Evolutionary conservation across 2,888 invertebrate species (phyloP), one percentile per base, ranked within the genome.

Genomic region (Cordilura impudica): DNA sequence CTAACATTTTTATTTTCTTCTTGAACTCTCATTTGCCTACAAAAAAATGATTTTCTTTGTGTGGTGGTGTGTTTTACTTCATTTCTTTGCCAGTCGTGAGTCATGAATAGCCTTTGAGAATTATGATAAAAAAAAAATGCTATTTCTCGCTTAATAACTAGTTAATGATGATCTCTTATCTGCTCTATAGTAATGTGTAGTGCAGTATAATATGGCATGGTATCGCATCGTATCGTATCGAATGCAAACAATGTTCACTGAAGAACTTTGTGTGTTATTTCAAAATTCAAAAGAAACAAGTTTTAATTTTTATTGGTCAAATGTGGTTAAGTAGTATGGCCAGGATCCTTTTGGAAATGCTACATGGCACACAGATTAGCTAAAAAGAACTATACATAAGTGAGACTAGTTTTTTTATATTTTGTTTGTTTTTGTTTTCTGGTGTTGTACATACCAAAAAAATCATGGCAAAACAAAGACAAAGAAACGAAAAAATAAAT

Each of bases 21-120:
- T 61, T 53, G 66, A 60, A 54, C 21, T 67, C 26, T 45, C 53
- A 74, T 74, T 74, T 67, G 60, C 53, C 60, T 67, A 61, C 35
- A 29, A 74, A 74, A 61, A n/a, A n/a, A 12, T 35, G 60, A 66
- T 72, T 67, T 66, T 71, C 72, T 78, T 72, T 72, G 74, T 74
- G 19, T 70, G 65, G 19, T 70, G 65, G 29, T 43, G 43, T 65
- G 23, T 21, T 7, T 2, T 45, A 23, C 47, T 61, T 54, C 49
- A 63, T 51, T 51, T 31, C 47, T 60, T 61, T 45, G 35, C 14
- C 26, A 70, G 54, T 78, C 78, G 74, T 79, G 78, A 79, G 74
- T 79, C 78, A 79, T 74, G 78, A 70, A 79, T 79, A 79, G 78
- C 78, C 78, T 79, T 79, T 74, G 74, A 79, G 74, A 74, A 74